Evolutionary conservation across 2,113 vertebrate genomes (phyloP).

Genomic region (Anguilla rostrata): DNA sequence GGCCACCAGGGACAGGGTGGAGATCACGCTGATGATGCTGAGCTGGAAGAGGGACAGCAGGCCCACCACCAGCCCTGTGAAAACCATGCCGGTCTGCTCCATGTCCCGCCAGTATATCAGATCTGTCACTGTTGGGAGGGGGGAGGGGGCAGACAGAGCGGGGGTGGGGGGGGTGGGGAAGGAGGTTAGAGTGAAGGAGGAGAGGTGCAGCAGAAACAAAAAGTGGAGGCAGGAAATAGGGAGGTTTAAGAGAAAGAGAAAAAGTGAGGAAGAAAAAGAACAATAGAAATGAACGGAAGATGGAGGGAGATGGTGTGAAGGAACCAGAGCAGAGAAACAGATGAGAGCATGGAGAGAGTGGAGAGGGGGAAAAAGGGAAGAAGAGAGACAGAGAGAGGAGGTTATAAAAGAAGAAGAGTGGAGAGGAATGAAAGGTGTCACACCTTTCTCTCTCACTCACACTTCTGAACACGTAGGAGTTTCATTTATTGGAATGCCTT

Average conservation of each 20-base stretch:
- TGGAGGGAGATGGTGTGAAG: background rate
- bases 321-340: background rate
- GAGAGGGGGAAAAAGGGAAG: background rate
- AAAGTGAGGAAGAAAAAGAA: background rate
- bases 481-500: too few relatives aligned
- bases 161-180: conserved; percentile 8
- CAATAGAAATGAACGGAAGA: background rate
- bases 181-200: background rate
- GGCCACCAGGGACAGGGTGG: conserved; percentile 74
- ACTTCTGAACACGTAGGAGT: background rate
- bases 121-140: conserved; percentile 67
- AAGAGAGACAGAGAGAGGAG: background rate
- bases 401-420: background rate
- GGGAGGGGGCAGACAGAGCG: background rate
- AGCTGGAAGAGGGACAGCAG: conserved; percentile 85
- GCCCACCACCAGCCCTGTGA: conserved; percentile 77
- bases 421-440: background rate
- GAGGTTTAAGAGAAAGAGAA: background rate
- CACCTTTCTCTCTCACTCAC: background rate
- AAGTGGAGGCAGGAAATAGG: conserved; percentile 1
- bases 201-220: too few relatives aligned
- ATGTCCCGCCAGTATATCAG: conserved; percentile 86
- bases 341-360: background rate
- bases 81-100: conserved; percentile 74
- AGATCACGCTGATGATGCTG: conserved; percentile 81